A percentile compares a stretch with the other conserved stretches of the same genome.
phyloP scores from a whole-genome alignment of 1,140 invertebrate genomes.

The Drosophila repletoides region DNA sequence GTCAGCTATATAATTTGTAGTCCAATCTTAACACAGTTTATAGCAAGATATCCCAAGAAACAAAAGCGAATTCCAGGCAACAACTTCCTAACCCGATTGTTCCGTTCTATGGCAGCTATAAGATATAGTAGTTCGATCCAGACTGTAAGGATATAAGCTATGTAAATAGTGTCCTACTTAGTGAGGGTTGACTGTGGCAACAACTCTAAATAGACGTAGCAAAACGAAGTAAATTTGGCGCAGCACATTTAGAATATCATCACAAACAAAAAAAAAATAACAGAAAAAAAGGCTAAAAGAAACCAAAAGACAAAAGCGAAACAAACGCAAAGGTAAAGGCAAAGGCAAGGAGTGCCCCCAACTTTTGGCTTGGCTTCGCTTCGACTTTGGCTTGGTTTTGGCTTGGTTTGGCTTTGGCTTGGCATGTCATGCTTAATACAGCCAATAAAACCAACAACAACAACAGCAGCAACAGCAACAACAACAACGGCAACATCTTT shows the following conservation, averaged over 20 bases:
- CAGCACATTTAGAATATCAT: conserved; percentile 80
- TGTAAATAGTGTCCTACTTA: too few species aligned
- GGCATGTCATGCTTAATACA: conserved; percentile 76
- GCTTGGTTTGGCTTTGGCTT: conserved; percentile 61
- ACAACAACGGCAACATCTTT: conserved; percentile 35
- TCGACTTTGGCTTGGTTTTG: conserved; percentile 64
- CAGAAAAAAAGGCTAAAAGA: conserved; percentile 41
- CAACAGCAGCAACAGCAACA: conserved; percentile 39
- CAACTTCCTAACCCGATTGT: too few species aligned
- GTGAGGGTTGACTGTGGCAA: too few species aligned
- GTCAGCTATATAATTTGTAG: too few species aligned
- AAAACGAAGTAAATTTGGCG: conserved; percentile 75
- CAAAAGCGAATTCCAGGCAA: too few species aligned
- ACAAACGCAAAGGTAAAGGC: conserved; percentile 35
- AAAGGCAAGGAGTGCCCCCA: conserved; percentile 40
- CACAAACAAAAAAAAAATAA: conserved; percentile 57
- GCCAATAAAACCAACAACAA: conserved; percentile 71
- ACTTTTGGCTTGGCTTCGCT: conserved; percentile 51
- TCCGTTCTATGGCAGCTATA: too few species aligned
- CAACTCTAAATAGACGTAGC: conserved; percentile 59
- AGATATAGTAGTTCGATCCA: too few species aligned
- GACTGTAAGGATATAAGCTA: too few species aligned
- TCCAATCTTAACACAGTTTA: too few species aligned
- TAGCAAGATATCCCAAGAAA: too few species aligned
- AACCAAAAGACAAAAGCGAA: conserved; percentile 31